These are phyloP conservation scores for Oscheius sp. DNA, from an alignment of 2,888 invertebrate species.

Conservation along the genomic window DNA sequence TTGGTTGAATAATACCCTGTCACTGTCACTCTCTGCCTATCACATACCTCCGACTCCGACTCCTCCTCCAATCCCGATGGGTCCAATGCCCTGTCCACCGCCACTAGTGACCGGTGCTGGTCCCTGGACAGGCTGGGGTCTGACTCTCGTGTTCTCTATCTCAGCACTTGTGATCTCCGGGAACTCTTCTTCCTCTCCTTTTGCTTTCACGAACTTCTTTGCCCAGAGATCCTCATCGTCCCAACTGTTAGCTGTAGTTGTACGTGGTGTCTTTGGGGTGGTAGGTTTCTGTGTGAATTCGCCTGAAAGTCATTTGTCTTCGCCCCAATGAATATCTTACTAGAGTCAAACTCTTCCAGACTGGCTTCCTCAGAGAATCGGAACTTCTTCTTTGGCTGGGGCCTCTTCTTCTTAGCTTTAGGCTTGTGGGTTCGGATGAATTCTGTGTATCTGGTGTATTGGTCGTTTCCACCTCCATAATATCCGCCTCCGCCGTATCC, in stretches of 20 bases:
- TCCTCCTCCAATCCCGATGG: slow-evolving; percentile 26
- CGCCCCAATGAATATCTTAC: neutral
- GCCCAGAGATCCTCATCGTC: slow-evolving; percentile 53
- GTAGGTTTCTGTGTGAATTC: slow-evolving; percentile 12
- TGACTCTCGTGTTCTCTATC: slow-evolving; percentile 37
- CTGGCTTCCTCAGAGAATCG: slow-evolving; percentile 19
- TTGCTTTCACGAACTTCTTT: slow-evolving; percentile 49
- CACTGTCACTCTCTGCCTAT: slow-evolving; percentile 8
- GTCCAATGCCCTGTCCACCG: slow-evolving; percentile 22
- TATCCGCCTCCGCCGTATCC: slow-evolving; percentile 35
- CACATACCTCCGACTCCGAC: slow-evolving; percentile 36
- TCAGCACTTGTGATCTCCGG: slow-evolving; percentile 49
- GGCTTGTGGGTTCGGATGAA: slow-evolving; percentile 32
- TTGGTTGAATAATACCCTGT: neutral
- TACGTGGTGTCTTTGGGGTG: slow-evolving; percentile 6
- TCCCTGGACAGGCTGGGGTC: neutral
- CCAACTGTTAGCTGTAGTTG: slow-evolving; percentile 29
- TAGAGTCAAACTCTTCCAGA: slow-evolving; percentile 35
- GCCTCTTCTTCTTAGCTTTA: neutral
- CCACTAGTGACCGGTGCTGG: neutral
- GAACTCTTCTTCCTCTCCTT: slow-evolving; percentile 44
- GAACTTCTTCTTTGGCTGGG: slow-evolving; percentile 32
- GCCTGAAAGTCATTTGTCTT: slow-evolving; percentile 11
- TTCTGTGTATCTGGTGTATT: slow-evolving; percentile 9
- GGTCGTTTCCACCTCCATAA: slow-evolving; percentile 1